These are phyloP conservation scores for Drosophila lini DNA, from an alignment of 1,140 invertebrate species.

Conservation along the genomic window DNA sequence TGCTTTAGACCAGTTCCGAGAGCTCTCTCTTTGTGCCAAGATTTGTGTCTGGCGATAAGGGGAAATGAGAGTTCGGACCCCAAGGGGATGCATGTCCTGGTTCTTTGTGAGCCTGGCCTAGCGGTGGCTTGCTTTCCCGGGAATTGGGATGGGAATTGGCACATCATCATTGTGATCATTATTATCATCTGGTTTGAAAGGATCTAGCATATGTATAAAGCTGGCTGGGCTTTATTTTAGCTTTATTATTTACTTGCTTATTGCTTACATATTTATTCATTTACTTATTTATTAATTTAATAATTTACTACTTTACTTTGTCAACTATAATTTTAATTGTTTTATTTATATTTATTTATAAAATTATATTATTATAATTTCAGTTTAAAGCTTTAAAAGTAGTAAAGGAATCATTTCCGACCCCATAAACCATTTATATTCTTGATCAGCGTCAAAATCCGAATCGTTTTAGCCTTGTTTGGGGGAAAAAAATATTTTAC, in stretches of 20 bases:
- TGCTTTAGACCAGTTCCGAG: constrained; percentile 44
- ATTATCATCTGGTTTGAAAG: not conserved
- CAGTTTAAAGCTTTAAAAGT: too few relatives aligned
- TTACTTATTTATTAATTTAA: not conserved
- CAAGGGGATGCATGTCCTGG: not conserved
- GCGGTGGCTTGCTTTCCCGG: not conserved
- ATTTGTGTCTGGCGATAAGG: constrained; percentile 45
- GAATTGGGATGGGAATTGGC: not conserved
- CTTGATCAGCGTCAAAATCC: too few relatives aligned
- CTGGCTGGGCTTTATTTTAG: not conserved
- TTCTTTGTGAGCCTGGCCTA: constrained; percentile 10
- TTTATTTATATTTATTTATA: too few relatives aligned
- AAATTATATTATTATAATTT: too few relatives aligned
- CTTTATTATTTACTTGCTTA: not conserved
- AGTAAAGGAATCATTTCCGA: too few relatives aligned
- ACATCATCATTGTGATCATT: too few relatives aligned
- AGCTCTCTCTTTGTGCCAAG: constrained; percentile 43
- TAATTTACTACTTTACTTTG: too few relatives aligned
- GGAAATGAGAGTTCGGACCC: constrained; percentile 29
- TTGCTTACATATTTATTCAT: not conserved
- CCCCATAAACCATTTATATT: too few relatives aligned
- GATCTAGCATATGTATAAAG: not conserved
- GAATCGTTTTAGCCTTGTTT: too few relatives aligned
- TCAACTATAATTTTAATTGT: too few relatives aligned
- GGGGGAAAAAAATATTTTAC: too few relatives aligned